These are phyloP conservation scores for Bryconaethiops microstoma DNA, from an alignment of 2,797 vertebrate genomes.

Conservation along the genomic window DNA sequence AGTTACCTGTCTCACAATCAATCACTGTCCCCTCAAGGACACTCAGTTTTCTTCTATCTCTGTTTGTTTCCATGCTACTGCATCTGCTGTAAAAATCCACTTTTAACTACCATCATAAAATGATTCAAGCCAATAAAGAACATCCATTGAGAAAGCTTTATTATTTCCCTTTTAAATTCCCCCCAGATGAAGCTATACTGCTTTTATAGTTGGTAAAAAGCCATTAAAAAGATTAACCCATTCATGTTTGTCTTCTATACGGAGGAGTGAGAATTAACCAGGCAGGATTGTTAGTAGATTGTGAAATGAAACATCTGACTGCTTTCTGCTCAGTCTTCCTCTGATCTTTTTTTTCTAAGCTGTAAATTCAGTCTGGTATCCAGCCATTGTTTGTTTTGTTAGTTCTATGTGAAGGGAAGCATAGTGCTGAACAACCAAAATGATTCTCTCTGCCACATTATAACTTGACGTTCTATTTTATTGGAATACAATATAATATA, in stretches of 20 bases:
- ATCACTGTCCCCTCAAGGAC: constrained; percentile 3
- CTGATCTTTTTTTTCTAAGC: not conserved
- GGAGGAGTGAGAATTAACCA: not conserved
- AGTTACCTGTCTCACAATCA: not conserved
- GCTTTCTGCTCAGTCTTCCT: not conserved
- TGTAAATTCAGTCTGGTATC: constrained; percentile 3
- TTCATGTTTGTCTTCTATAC: not conserved
- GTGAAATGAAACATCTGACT: not conserved
- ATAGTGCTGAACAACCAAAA: constrained; percentile 13
- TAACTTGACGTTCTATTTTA: constrained; percentile 52
- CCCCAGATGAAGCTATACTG: not conserved
- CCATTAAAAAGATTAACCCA: not conserved
- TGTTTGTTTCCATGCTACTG: constrained; percentile 1
- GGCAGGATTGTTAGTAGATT: not conserved
- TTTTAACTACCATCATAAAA: constrained; percentile 19
- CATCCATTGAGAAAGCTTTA: not conserved
- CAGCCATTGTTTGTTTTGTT: constrained; percentile 7
- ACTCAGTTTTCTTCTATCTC: not conserved
- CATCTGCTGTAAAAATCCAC: constrained; percentile 6
- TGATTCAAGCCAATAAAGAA: constrained; percentile 16
- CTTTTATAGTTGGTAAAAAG: not conserved
- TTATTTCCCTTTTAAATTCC: not conserved
- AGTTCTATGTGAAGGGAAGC: constrained; percentile 3
- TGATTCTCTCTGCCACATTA: constrained; percentile 58
- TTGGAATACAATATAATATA: constrained; percentile 64